Conservation (phyloP, 2,113 vertebrate species). For the Myrmophylax atrothorax region DNA sequence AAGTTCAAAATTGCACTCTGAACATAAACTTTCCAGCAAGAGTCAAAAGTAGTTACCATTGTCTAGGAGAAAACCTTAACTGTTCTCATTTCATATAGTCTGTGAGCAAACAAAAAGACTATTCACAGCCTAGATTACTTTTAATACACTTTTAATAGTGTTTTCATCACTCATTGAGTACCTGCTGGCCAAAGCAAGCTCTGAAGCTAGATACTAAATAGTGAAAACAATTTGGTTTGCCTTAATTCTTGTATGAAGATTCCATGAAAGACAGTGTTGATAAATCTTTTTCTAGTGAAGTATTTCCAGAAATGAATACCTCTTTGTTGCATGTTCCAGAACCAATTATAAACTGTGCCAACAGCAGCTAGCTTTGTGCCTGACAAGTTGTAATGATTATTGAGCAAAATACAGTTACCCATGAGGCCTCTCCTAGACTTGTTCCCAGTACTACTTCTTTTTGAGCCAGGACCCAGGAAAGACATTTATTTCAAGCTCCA, state of each 20-base stretch:
- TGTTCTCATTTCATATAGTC: neutral
- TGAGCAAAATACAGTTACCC: neutral
- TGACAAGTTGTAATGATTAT: neutral
- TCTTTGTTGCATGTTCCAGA: neutral
- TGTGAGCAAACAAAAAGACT: neutral
- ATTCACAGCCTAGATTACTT: neutral
- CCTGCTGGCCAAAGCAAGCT: neutral
- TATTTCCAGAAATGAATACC: neutral
- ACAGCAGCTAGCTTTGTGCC: neutral
- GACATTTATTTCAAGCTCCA: neutral
- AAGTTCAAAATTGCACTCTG: neutral
- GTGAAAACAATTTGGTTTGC: neutral
- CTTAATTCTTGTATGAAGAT: neutral
- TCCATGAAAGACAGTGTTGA: neutral
- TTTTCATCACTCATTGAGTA: neutral
- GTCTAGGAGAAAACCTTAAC: neutral
- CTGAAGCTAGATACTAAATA: neutral
- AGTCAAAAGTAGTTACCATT: neutral
- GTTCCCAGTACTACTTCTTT: neutral
- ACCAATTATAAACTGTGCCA: neutral
- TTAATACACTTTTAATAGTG: neutral
- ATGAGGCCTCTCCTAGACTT: neutral
- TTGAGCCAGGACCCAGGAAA: neutral
- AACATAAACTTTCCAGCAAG: neutral
- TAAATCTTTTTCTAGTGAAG: neutral